A percentile compares a stretch with the other conserved stretches of the same genome.
Conservation (phyloP, 2,888 invertebrate species). For the Drosophila eohydei region DNA sequence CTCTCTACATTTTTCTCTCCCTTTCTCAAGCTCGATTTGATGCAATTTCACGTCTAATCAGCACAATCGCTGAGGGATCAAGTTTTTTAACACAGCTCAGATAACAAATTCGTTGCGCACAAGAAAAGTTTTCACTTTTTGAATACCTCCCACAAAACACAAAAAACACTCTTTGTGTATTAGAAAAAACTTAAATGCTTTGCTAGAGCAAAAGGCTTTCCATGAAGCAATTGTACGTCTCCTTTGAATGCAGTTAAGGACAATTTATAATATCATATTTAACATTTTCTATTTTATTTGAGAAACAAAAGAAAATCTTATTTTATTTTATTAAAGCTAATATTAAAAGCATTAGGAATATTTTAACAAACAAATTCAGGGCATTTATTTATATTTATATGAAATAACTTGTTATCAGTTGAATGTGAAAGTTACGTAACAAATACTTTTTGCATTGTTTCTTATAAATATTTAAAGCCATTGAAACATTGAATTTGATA, state of each 20-base stretch:
- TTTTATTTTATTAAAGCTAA: no score
- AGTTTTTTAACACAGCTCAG: not conserved
- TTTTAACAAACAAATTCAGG: no score
- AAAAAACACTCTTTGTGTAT: not conserved
- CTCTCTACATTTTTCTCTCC: not conserved
- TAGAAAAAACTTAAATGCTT: not conserved
- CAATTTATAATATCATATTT: not conserved
- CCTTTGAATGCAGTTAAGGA: not conserved
- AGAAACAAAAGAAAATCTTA: no score
- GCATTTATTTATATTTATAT: not conserved
- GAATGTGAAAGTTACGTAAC: not conserved
- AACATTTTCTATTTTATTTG: not conserved
- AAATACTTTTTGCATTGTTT: not conserved
- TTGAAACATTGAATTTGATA: not conserved
- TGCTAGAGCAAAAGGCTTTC: not conserved
- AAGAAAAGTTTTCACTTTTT: not conserved
- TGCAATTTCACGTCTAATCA: conserved; percentile 2
- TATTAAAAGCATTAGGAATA: no score
- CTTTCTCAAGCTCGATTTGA: not conserved
- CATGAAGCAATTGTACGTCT: not conserved
- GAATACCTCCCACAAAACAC: not conserved
- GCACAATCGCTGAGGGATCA: not conserved
- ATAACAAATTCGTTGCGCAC: not conserved
- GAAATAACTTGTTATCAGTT: not conserved
- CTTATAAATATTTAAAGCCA: not conserved